phyloP scores from a whole-genome alignment of 2,888 invertebrate species.

The Nomada goodeniana region DNA sequence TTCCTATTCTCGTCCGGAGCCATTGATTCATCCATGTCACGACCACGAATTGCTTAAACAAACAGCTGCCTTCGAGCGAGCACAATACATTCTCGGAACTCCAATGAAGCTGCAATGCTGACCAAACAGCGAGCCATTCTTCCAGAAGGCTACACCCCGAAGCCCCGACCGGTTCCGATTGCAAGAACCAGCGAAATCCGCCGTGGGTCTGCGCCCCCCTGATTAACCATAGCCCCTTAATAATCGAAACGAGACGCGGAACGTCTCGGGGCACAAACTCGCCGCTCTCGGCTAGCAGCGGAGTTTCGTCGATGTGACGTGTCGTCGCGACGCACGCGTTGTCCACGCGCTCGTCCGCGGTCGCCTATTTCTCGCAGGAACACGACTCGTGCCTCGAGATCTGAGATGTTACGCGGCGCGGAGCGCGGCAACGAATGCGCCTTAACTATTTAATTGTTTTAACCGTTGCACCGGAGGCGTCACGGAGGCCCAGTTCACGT shows the following conservation, averaged over 20 bases:
- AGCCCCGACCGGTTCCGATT: background rate
- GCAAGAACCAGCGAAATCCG: background rate
- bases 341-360: background rate
- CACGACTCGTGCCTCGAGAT: slow-evolving; percentile 18
- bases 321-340: background rate
- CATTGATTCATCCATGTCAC: slow-evolving; percentile 41
- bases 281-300: too few relatives aligned
- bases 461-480: slow-evolving; percentile 34
- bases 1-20: slow-evolving; percentile 30
- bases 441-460: slow-evolving; percentile 52
- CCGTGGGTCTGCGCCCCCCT: too few relatives aligned
- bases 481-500: slow-evolving; percentile 16
- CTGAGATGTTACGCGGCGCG: slow-evolving; percentile 23
- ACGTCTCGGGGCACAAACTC: too few relatives aligned
- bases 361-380: background rate
- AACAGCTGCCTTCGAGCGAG: slow-evolving; percentile 13
- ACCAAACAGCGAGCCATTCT: slow-evolving; percentile 1
- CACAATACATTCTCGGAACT: slow-evolving; percentile 26
- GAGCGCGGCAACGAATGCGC: slow-evolving; percentile 47
- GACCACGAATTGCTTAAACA: slow-evolving; percentile 36
- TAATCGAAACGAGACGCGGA: background rate
- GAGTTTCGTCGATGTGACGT: background rate
- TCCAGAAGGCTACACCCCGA: slow-evolving; percentile 1
- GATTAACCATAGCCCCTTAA: background rate
- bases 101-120: slow-evolving; percentile 9